Evolutionary conservation across 2,113 vertebrate genomes (phyloP).

Genomic region (Chaetorhynchus papuensis): DNA sequence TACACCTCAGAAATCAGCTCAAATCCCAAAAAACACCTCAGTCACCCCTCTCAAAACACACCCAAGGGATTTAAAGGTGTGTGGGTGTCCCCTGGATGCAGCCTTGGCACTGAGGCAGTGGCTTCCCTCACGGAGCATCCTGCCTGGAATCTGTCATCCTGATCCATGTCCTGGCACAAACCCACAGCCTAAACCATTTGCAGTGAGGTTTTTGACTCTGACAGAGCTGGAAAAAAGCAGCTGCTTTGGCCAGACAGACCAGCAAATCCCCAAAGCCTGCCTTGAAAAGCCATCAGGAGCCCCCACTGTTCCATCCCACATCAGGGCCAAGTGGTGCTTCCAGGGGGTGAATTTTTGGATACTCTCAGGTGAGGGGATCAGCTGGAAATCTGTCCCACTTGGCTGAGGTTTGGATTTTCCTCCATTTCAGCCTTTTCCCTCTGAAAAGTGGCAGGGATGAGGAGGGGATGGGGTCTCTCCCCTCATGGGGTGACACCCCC

Average conservation of each 20-base stretch:
- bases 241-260: not conserved
- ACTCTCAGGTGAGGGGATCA: accelerated
- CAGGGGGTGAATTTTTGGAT: not conserved
- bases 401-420: not conserved
- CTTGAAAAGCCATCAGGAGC: not conserved
- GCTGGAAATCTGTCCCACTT: not conserved
- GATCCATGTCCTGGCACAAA: accelerated
- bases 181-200: not conserved
- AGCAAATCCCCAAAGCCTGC: not conserved
- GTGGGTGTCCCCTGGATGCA: not conserved
- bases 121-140: not conserved
- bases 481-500: not conserved
- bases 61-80: accelerated
- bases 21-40: not conserved
- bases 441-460: not conserved
- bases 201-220: accelerated
- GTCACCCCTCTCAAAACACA: not conserved
- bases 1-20: not conserved
- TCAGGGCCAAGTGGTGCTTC: not conserved
- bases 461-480: not conserved
- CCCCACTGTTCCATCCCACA: accelerated
- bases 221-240: not conserved
- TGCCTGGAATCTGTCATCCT: not conserved
- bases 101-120: not conserved
- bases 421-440: not conserved